Conservation (phyloP, 1,140 invertebrate genomes). For the Zelostemma sp. region DNA sequence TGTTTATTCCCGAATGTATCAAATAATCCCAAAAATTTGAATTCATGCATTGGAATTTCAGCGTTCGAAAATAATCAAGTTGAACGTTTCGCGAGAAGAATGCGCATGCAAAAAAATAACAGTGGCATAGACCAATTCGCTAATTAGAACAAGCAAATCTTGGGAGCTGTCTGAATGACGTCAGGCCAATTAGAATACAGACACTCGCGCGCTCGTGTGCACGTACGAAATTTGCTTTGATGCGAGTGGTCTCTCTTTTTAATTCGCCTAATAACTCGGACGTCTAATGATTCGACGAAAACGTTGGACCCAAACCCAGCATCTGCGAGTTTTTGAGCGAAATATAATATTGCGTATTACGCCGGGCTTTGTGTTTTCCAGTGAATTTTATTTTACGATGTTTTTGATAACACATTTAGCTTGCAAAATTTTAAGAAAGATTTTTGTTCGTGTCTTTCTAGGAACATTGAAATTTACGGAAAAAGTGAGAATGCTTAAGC, state of each 20-base stretch:
- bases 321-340: not conserved
- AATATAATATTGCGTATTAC: no score
- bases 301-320: not conserved
- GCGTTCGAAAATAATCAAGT: no score
- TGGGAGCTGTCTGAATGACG: constrained; percentile 33
- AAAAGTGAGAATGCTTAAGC: no score
- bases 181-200: constrained; percentile 39
- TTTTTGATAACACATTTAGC: no score
- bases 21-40: no score
- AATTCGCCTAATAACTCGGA: constrained; percentile 19
- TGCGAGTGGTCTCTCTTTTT: constrained; percentile 28
- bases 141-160: constrained; percentile 24
- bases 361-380: not conserved
- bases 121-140: not conserved
- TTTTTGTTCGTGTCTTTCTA: no score
- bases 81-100: constrained; percentile 22
- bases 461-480: no score
- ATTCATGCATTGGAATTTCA: no score
- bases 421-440: not conserved
- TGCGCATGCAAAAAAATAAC: constrained; percentile 19
- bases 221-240: constrained; percentile 30
- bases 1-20: no score
- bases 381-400: no score
- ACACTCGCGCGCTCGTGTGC: constrained; percentile 8
- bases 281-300: constrained; percentile 5